phyloP scores from a whole-genome alignment of 2,888 invertebrate species.

The Hylaea fasciaria region DNA sequence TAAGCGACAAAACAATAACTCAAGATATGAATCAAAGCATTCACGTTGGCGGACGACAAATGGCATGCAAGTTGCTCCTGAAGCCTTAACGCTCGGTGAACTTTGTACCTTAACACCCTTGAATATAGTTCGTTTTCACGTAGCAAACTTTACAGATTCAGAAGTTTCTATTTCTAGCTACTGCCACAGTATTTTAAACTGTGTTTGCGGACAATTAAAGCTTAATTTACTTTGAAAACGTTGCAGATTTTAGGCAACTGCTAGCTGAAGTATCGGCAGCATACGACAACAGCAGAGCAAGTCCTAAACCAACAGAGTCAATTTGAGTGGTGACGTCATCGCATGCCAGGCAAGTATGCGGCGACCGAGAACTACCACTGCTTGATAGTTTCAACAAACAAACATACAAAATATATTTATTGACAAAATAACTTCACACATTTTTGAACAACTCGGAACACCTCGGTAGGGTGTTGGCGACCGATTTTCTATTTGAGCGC shows the following conservation, averaged over 20 bases:
- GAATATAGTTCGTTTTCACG: constrained; percentile 37
- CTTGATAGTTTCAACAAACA: background rate
- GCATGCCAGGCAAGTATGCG: constrained; percentile 9
- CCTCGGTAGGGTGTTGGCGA: too few species aligned
- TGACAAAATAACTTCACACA: too few species aligned
- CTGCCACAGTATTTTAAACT: constrained; percentile 17
- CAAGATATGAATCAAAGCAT: constrained; percentile 59
- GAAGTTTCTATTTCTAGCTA: constrained; percentile 14
- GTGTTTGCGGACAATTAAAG: constrained; percentile 12
- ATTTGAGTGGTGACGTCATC: constrained; percentile 37
- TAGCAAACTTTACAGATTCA: constrained; percentile 12
- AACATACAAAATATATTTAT: too few species aligned
- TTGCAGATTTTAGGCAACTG: constrained; percentile 29
- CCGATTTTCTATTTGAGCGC: too few species aligned
- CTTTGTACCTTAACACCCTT: constrained; percentile 30
- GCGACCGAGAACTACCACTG: background rate
- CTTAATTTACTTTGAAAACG: constrained; percentile 8
- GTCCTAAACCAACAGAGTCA: constrained; percentile 51
- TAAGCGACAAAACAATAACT: constrained; percentile 53
- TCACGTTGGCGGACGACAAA: constrained; percentile 47
- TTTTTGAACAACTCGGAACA: too few species aligned
- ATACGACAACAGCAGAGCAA: constrained; percentile 43
- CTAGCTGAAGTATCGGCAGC: constrained; percentile 42
- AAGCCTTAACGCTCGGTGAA: constrained; percentile 16
- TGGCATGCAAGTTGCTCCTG: constrained; percentile 44